Evolutionary conservation across 2,888 invertebrate species (phyloP), one percentile per base, ranked within the genome.

Genomic region (Pardosa pseudoannulata): DNA sequence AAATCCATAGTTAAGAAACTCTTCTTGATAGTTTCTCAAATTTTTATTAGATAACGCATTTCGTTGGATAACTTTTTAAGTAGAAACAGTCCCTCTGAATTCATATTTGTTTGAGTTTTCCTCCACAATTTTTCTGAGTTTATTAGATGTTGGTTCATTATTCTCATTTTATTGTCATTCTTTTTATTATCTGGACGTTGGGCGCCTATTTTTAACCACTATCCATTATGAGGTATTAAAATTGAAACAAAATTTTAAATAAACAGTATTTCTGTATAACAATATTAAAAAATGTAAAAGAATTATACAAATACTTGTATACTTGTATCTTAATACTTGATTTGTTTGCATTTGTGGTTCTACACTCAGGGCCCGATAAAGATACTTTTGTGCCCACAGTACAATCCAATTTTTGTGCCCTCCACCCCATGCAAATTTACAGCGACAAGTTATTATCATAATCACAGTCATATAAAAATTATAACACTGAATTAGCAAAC

Each of bases 41-140:
- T 67, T 76, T 76, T 76, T 76, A 76, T 67, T 76, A 68, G 31
- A 27, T 65, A 41, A 64, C 23, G 6, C 23, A 75, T 75, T 75
- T 75, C 1, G 64, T 75, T 65, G 19, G 41, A 65, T 65, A 75
- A 41, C 65, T 41, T 75, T 65, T 75, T 13, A 76, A 76, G 23
- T 76, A 76, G 19, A 68, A 76, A 67, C 32, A 67, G 76, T 23
- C 41, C 46, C 76, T 46, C 31, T 67, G 31, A 46, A 76, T 67
- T 76, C 23, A 65, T 76, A 19, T 46, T 29, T 41, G 11, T 75
- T 39, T 64, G 23, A 7, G 9, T 29, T 36, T 75, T 64, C 65
- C 65, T 65, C 23, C 27, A 76, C 28, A 68, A 46, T 50, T 76
- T 75, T 76, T 76, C 46, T 23, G 39, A 32, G 27, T 67, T 76